A percentile compares a stretch with the other conserved stretches of the same genome.
These are phyloP conservation scores for Vulpes vulpes DNA, from an alignment of 2,113 vertebrate genomes.

Conservation along the genomic window DNA sequence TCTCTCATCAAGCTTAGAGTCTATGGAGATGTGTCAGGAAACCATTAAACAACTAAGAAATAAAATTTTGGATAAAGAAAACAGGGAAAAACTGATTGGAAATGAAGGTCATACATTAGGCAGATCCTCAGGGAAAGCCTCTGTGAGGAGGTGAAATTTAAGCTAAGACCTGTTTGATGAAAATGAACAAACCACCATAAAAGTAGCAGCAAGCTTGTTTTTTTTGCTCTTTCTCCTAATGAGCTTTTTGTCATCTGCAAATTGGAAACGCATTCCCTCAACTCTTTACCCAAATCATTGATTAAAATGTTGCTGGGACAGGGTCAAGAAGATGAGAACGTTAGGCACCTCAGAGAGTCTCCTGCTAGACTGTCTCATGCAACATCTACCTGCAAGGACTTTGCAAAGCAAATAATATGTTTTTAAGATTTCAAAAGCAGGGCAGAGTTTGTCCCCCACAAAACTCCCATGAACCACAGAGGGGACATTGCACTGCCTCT, in stretches of 20 bases:
- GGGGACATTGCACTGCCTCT: neutral
- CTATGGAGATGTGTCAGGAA: neutral
- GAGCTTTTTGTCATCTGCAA: neutral
- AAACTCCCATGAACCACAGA: neutral
- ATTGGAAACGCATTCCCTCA: neutral
- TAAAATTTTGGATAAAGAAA: slow-evolving; percentile 34
- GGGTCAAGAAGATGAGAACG: slow-evolving; percentile 3
- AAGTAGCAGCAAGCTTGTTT: neutral
- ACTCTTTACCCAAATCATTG: neutral
- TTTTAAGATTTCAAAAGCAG: slow-evolving; percentile 38
- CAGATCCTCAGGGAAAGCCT: neutral
- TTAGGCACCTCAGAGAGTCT: neutral
- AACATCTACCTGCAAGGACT: neutral
- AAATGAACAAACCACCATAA: neutral
- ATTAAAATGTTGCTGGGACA: neutral
- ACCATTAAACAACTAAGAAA: neutral
- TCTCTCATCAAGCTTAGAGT: neutral
- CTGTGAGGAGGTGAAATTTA: neutral
- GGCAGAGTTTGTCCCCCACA: neutral
- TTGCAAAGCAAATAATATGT: neutral
- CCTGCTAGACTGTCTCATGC: neutral
- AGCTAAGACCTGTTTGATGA: neutral
- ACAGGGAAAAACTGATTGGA: neutral
- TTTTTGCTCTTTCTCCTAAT: neutral
- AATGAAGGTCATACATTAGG: neutral